Evolutionary conservation across 2,113 vertebrate genomes (phyloP).

Genomic region (Platichthys stellatus): DNA sequence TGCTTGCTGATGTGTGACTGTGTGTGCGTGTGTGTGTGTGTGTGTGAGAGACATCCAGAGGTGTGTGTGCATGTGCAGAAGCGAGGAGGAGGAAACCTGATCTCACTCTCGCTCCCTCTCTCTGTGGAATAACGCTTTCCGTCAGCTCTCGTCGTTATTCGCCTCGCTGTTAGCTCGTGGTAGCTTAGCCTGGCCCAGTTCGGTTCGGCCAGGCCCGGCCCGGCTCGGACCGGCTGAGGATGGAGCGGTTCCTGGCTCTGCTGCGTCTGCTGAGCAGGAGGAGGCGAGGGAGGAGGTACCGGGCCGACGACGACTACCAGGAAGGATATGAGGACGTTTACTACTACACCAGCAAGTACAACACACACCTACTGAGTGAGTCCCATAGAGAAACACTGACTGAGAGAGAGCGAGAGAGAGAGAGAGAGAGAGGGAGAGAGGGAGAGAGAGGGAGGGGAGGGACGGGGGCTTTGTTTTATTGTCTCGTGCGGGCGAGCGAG

Average conservation of each 20-base stretch:
- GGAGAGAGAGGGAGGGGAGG: neutral
- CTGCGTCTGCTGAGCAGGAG: conserved; percentile 93
- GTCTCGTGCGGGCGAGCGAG: conserved; percentile 26
- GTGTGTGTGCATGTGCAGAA: conserved; percentile 32
- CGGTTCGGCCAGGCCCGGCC: neutral
- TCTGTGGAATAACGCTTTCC: conserved; percentile 43
- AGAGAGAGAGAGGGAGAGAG: neutral
- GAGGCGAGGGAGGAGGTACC: conserved; percentile 96
- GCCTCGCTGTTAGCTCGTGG: conserved; percentile 35
- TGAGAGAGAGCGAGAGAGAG: neutral
- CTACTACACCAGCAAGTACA: conserved; percentile 88
- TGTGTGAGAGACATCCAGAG: conserved; percentile 35
- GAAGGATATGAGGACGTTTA: conserved; percentile 99
- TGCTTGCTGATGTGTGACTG: conserved; percentile 7
- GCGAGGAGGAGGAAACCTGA: conserved; percentile 66
- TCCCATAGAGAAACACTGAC: conserved; percentile 30
- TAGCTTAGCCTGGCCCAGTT: conserved; percentile 47
- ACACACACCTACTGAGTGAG: conserved; percentile 89
- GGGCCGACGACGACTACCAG: conserved; percentile 97
- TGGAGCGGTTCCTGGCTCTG: conserved; percentile 96
- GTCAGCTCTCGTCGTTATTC: conserved; percentile 30
- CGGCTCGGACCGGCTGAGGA: conserved; percentile 56
- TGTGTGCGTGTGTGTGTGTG: conserved; percentile 9
- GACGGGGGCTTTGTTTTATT: conserved; percentile 33
- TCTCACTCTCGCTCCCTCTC: conserved; percentile 32